Percentiles rank a stretch among this genome's conserved stretches.
Conservation (phyloP, 2,113 vertebrate genomes). For the Monopterus albus region DNA sequence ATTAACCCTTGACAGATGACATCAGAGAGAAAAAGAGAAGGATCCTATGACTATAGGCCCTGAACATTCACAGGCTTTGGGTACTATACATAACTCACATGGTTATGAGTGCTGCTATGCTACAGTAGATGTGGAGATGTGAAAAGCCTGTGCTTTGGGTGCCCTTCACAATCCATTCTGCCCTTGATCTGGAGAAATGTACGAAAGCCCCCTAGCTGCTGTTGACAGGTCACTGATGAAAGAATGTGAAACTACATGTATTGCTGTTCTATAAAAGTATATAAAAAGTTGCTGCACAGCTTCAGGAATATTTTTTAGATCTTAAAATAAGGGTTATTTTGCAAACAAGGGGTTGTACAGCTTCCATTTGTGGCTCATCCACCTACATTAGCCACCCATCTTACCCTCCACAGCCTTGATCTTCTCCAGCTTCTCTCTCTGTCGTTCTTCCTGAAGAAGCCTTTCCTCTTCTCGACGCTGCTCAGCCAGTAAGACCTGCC, state of each 20-base stretch:
- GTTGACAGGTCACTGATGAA: slow-evolving; percentile 37
- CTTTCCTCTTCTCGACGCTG: slow-evolving; percentile 94
- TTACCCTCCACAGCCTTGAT: slow-evolving; percentile 95
- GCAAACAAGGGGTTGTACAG: background rate
- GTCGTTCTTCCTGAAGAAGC: slow-evolving; percentile 90
- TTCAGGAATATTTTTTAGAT: background rate
- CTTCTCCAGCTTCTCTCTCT: slow-evolving; percentile 90
- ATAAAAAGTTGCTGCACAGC: background rate
- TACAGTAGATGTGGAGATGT: slow-evolving; percentile 28
- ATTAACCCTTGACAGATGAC: slow-evolving; percentile 81
- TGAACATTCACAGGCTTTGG: slow-evolving; percentile 58
- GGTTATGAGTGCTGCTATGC: slow-evolving; percentile 24
- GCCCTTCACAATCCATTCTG: slow-evolving; percentile 27
- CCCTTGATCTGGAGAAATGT: slow-evolving; percentile 15
- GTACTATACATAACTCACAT: slow-evolving; percentile 64
- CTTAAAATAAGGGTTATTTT: background rate
- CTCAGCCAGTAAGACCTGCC: slow-evolving; percentile 90
- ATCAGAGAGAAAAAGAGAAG: slow-evolving; percentile 68
- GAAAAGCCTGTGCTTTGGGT: slow-evolving; percentile 18
- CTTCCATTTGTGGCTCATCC: background rate
- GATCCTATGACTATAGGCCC: slow-evolving; percentile 70
- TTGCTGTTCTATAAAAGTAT: too few species aligned
- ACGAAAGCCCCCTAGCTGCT: slow-evolving; percentile 20
- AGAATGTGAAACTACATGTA: slow-evolving; percentile 30
- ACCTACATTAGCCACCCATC: slow-evolving; percentile 58